Base-by-base conservation (phyloP, 2,113 vertebrate species). In the Pongo pygmaeus region DNA sequence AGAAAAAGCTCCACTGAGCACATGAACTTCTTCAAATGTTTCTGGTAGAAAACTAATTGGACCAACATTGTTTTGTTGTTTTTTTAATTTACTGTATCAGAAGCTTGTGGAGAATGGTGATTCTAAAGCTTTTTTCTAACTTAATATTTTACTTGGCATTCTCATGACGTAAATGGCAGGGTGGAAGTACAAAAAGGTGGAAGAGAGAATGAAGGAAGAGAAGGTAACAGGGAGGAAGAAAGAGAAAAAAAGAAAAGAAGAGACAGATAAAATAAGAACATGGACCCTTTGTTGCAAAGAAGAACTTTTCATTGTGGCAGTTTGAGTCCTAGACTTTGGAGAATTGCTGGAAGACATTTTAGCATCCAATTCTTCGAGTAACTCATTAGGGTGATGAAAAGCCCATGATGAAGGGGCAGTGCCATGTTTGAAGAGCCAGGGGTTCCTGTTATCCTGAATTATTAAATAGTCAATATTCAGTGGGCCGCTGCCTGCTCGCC, bases 401-500 rank as follows among this genome's bases (percentile, higher is more conserved):
- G 94, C 80, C 93, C 83, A 89, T 18, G 97, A 98, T 96, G 97
- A 98, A 98, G 98, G 98, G 97, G 88, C 97, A 98, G 97, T 79
- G 74, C 96, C 96, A 93, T 93, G 96, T 97, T 96, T 70, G 98
- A 98, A 98, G 97, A 99, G 97, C 96, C 96, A 96, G 98, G 97
- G 98, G 97, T 98, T 98, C 97, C 98, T 98, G 96, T 97, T 98
- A 84, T 95, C 94, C 93, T 99, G 98, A 99, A 99, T 99, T 98
- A 99, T 99, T 99, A 98, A 99, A 92, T 27, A 98, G 98, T 96
- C 98, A 96, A 97, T 98, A 98, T 98, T 98, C 98, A 98, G 98
- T 97, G 96, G 98, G 95, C 98, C 97, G 79, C 77, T 94, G 91
- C 86, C 97, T 95, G 97, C 97, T 98, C 93, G 96, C 95, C 97